Base-by-base conservation (phyloP, 2,797 vertebrate species). In the Girardinus metallicus region DNA sequence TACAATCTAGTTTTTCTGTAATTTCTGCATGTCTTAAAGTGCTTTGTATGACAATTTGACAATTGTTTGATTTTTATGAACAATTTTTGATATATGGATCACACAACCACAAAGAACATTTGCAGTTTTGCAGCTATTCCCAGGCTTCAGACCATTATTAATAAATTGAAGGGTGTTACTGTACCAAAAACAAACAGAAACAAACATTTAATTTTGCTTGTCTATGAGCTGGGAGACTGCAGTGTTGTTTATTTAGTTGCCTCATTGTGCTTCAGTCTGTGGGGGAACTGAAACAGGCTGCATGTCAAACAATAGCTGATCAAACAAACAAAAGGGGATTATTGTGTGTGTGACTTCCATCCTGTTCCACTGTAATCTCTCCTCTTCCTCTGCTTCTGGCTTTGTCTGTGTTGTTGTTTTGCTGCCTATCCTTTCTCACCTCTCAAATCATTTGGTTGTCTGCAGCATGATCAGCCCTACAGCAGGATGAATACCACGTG, bases 401-500 rank as follows among this genome's bases (percentile, higher is more conserved):
- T 64, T 73, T 74, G 31, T 78, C 57, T 60, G 51, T 77, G 53
- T 64, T 57, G 68, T 46, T 75, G 77, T 44, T 73, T 72, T 55
- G 34, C 31, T 8, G 44, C 26, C 72, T 23, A 46, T 80, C 74
- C 21, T 49, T 71, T 66, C 71, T n/a, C 77, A 31, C 5, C 23
- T 71, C 64, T 3, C 60, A 73, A 77, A 41, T 41, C 36, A 68
- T 74, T 8, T 31, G 6, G 36, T 68, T 0, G 0, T 66, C 29
- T 43, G 55, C 79, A 7, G 55, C 51, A 80, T 79, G 11, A 46
- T 44, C 55, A 36, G 21, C 76, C 81, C 79, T 18, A 26, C 95
- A 99, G 98, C 97, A 99, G 95, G 98, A 99, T 95, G 97, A 97
- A 62, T 97, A 97, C 94, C 98, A 99, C 92, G 99, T 98, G 97